Percentiles rank a stretch among this genome's conserved stretches.
These are phyloP conservation scores for Drosophila miranda DNA, from an alignment of 1,140 invertebrate genomes.

Conservation along the genomic window DNA sequence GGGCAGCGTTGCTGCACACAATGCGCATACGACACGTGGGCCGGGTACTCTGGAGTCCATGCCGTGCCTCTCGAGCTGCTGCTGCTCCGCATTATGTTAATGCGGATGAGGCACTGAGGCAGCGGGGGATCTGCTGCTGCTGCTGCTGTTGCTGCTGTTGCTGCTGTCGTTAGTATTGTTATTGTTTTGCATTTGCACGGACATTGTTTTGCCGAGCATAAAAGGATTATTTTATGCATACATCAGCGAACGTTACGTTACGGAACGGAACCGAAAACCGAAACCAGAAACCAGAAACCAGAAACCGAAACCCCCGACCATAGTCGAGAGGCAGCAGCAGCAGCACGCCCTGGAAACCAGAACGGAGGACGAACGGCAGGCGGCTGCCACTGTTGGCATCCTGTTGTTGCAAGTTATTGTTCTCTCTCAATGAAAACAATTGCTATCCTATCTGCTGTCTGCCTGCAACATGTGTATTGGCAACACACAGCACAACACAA, in stretches of 20 bases:
- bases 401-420: slow-evolving; percentile 73
- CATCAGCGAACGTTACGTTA: slow-evolving; percentile 53
- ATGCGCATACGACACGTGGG: slow-evolving; percentile 72
- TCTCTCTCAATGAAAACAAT: slow-evolving; percentile 71
- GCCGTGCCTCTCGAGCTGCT: slow-evolving; percentile 56
- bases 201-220: slow-evolving; percentile 77
- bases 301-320: slow-evolving; percentile 16
- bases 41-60: neutral
- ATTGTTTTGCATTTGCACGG: slow-evolving; percentile 80
- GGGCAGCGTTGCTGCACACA: slow-evolving; percentile 44
- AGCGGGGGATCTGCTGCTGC: neutral
- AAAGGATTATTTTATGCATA: slow-evolving; percentile 81
- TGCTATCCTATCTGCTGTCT: slow-evolving; percentile 46
- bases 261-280: no score
- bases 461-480: no score
- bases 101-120: slow-evolving; percentile 29
- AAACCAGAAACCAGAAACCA: slow-evolving; percentile 23
- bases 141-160: slow-evolving; percentile 26
- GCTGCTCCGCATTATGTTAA: slow-evolving; percentile 74
- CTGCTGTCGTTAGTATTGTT: slow-evolving; percentile 68
- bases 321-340: no score
- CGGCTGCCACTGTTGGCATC: slow-evolving; percentile 52
- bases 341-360: slow-evolving; percentile 14
- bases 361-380: slow-evolving; percentile 24
- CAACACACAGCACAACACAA: no score